These are phyloP conservation scores for Pollenia labialis DNA, from an alignment of 2,888 invertebrate species.

Conservation along the genomic window DNA sequence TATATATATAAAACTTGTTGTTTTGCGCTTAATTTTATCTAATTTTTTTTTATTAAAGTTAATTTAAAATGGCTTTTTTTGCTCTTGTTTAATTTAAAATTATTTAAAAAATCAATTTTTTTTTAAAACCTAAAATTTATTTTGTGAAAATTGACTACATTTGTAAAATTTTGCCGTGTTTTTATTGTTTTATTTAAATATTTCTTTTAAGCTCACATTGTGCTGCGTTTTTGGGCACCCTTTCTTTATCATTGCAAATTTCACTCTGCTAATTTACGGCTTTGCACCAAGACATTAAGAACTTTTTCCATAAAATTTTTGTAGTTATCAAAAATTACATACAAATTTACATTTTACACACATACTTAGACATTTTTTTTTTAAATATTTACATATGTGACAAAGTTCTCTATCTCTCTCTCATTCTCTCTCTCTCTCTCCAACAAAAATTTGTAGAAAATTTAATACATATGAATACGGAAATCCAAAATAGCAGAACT, in stretches of 20 bases:
- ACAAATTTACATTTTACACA: slow-evolving; percentile 23
- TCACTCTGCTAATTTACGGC: slow-evolving; percentile 75
- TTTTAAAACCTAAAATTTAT: slow-evolving; percentile 18
- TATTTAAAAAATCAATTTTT: too few species aligned
- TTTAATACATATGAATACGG: slow-evolving; percentile 39
- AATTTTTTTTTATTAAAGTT: not conserved
- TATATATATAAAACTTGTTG: not conserved
- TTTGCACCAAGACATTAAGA: slow-evolving; percentile 45
- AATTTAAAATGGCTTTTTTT: too few species aligned
- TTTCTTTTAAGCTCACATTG: slow-evolving; percentile 37
- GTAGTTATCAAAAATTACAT: slow-evolving; percentile 28
- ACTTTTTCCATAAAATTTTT: slow-evolving; percentile 66
- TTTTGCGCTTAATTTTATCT: not conserved
- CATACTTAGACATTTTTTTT: not conserved
- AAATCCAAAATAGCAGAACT: slow-evolving; percentile 67
- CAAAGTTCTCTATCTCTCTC: not conserved
- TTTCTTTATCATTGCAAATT: slow-evolving; percentile 78
- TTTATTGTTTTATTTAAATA: slow-evolving; percentile 8
- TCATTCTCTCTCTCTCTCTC: not conserved
- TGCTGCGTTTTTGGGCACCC: slow-evolving; percentile 54
- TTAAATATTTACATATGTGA: too few species aligned
- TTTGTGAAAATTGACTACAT: not conserved
- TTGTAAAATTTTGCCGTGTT: slow-evolving; percentile 26
- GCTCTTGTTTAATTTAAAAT: not conserved
- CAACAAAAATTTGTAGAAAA: slow-evolving; percentile 16